phyloP scores from a whole-genome alignment of 1,140 invertebrate genomes.

The Branchinecta lynchi region DNA sequence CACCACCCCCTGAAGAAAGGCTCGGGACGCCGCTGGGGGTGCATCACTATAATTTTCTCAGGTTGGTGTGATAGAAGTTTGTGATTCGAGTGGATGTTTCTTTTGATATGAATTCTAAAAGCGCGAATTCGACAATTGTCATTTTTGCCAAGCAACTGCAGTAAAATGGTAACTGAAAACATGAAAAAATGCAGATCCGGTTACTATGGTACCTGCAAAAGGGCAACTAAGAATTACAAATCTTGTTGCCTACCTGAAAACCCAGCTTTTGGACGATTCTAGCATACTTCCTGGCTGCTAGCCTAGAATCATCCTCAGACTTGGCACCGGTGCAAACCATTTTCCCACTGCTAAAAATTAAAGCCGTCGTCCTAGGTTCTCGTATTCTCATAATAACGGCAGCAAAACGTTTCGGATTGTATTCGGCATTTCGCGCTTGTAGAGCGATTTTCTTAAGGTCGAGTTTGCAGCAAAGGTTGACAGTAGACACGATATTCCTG shows the following conservation, averaged over 20 bases:
- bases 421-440: constrained; percentile 98
- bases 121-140: background rate
- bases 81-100: background rate
- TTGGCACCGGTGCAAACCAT: constrained; percentile 99
- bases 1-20: too few relatives aligned
- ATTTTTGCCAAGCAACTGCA: too few relatives aligned
- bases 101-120: too few relatives aligned
- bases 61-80: background rate
- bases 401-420: constrained; percentile 99
- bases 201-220: constrained; percentile 13
- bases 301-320: constrained; percentile 90
- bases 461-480: constrained; percentile 88
- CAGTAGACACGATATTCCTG: constrained; percentile 93
- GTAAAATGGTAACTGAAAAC: too few relatives aligned
- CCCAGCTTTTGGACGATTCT: constrained; percentile 98
- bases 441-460: constrained; percentile 95
- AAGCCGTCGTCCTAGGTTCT: constrained; percentile 92
- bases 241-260: constrained; percentile 53
- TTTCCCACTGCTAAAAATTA: constrained; percentile 99
- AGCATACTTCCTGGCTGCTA: constrained; percentile 96
- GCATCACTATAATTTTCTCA: too few relatives aligned
- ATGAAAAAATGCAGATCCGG: too few relatives aligned
- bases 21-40: too few relatives aligned
- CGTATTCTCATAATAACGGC: constrained; percentile 99
- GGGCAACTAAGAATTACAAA: constrained; percentile 10